Evolutionary conservation across 2,113 vertebrate genomes (phyloP).

Genomic region (Carettochelys insculpta): DNA sequence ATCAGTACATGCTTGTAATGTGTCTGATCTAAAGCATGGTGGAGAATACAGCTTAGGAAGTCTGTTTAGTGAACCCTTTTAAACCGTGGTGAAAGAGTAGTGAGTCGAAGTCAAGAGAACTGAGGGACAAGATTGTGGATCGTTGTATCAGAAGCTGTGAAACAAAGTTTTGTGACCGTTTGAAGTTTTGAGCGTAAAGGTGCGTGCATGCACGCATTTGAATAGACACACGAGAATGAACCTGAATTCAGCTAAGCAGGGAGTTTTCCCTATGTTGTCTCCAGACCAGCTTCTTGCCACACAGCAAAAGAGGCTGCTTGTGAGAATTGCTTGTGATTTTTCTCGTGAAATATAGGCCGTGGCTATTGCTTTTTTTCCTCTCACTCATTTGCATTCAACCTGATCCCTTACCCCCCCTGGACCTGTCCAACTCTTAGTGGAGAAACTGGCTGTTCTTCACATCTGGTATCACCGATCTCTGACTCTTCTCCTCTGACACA

Average conservation of each 20-base stretch:
- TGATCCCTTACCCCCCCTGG: background rate
- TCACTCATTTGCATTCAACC: background rate
- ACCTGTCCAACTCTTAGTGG: background rate
- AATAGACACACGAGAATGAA: background rate
- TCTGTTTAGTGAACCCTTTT: background rate
- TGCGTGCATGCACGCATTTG: accelerated
- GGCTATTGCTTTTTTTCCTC: background rate
- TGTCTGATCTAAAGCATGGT: background rate
- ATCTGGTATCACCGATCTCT: background rate
- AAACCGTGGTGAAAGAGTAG: background rate
- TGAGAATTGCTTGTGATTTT: background rate
- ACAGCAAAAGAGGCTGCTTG: background rate
- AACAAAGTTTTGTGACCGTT: background rate
- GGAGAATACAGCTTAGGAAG: background rate
- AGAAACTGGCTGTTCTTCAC: background rate
- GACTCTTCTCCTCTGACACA: background rate
- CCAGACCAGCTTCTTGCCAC: background rate
- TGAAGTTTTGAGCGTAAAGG: background rate
- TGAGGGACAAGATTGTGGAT: background rate
- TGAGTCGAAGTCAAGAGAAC: background rate
- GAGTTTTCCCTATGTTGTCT: background rate
- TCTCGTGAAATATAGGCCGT: background rate
- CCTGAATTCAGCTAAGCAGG: background rate
- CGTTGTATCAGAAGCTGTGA: background rate
- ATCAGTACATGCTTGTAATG: background rate